phyloP scores from a whole-genome alignment of 2,797 vertebrate species.

The Nannoperca australis region DNA sequence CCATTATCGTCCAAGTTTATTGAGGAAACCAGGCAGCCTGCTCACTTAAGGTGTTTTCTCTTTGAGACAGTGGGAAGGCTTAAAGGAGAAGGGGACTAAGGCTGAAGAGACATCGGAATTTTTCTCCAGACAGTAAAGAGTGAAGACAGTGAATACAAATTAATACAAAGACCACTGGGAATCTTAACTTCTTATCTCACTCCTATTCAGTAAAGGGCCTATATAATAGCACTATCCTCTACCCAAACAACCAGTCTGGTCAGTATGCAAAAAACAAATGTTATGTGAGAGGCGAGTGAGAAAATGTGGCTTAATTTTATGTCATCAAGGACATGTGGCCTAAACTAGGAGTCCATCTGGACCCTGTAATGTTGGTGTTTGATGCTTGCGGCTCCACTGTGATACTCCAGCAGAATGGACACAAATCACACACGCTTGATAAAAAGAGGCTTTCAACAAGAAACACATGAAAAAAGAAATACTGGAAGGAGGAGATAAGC shows the following conservation, averaged over 20 bases:
- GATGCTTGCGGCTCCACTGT: constrained; percentile 42
- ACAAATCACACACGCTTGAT: constrained; percentile 55
- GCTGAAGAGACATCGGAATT: constrained; percentile 1
- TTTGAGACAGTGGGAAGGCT: background rate
- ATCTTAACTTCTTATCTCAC: background rate
- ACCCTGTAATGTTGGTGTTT: constrained; percentile 52
- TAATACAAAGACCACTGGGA: background rate
- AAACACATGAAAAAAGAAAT: constrained; percentile 36
- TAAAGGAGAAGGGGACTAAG: background rate
- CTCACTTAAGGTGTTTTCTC: background rate
- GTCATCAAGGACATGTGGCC: constrained; percentile 52
- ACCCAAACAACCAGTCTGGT: constrained; percentile 8
- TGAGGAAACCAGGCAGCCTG: background rate
- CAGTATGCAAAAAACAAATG: background rate
- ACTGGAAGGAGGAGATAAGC: constrained; percentile 20
- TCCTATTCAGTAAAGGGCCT: background rate
- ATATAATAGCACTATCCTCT: background rate
- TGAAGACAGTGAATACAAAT: background rate
- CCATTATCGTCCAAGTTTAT: background rate
- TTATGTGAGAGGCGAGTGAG: background rate
- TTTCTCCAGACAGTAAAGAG: constrained; percentile 11
- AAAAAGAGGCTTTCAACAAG: constrained; percentile 50
- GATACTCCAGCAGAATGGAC: constrained; percentile 25
- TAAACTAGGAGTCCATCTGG: constrained; percentile 66
- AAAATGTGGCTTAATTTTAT: constrained; percentile 33